Percentiles rank a stretch among this genome's conserved stretches.
Conservation (phyloP, 2,888 invertebrate species). For the Ectemnius cavifrons region DNA sequence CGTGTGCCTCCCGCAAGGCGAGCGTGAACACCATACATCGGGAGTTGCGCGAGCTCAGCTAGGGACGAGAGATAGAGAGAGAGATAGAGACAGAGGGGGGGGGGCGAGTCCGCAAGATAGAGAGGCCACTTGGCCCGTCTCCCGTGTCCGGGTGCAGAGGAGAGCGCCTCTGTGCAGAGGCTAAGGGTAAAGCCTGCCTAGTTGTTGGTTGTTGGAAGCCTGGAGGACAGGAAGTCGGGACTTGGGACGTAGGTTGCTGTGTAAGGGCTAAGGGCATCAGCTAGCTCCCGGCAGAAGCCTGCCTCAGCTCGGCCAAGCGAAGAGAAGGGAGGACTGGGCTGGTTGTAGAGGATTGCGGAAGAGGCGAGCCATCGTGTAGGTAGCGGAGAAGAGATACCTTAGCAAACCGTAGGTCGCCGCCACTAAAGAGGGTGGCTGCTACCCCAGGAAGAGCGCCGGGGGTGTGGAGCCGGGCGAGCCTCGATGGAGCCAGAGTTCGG, state of each 20-base stretch:
- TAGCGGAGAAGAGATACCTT: conserved; percentile 51
- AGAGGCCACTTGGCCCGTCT: no score
- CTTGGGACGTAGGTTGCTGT: conserved; percentile 15
- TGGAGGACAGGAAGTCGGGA: conserved; percentile 11
- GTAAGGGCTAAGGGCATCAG: conserved; percentile 18
- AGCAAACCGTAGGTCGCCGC: conserved; percentile 46
- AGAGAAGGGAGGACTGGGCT: conserved; percentile 15
- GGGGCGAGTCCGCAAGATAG: neutral
- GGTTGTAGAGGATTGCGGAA: conserved; percentile 36
- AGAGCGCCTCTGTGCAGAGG: conserved; percentile 8
- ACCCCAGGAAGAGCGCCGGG: neutral
- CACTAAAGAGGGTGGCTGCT: neutral
- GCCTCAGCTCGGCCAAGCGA: conserved; percentile 30
- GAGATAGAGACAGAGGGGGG: conserved; percentile 21
- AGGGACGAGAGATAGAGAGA: neutral
- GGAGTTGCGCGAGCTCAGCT: neutral
- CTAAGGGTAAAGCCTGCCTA: conserved; percentile 18
- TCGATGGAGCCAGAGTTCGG: conserved; percentile 57
- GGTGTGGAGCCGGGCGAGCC: conserved; percentile 32
- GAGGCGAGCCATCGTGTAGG: conserved; percentile 52
- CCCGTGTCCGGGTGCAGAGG: no score
- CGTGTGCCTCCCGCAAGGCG: conserved; percentile 59
- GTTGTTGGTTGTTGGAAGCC: conserved; percentile 18
- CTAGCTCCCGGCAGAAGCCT: neutral
- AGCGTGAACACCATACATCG: conserved; percentile 49